Evolutionary conservation across 2,797 vertebrate genomes (phyloP).

Genomic region (Hozukius guyotensis): DNA sequence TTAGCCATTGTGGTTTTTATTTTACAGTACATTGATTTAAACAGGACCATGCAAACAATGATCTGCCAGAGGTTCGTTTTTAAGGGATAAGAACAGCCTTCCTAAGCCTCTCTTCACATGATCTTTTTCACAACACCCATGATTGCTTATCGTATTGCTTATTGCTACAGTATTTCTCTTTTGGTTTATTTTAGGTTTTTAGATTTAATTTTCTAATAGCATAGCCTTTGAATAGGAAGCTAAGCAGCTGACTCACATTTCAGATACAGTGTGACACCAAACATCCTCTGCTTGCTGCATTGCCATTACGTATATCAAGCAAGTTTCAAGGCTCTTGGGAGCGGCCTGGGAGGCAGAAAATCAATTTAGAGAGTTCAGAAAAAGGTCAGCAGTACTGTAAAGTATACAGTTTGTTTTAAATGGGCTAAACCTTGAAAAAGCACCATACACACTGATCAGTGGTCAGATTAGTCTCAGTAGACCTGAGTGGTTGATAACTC

Average conservation of each 20-base stretch:
- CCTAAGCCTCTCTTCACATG: not conserved
- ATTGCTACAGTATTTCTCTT: not conserved
- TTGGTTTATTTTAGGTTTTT: not conserved
- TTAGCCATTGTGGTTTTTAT: too few relatives aligned
- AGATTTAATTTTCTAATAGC: not conserved
- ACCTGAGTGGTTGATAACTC: not conserved
- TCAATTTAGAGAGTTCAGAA: not conserved
- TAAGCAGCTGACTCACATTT: not conserved
- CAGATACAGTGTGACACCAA: not conserved
- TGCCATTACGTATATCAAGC: not conserved
- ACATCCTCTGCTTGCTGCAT: not conserved
- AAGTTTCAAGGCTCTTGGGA: not conserved
- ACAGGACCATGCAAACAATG: too few relatives aligned
- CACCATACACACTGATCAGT: not conserved
- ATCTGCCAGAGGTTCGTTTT: too few relatives aligned
- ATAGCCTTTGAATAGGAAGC: not conserved
- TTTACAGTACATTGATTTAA: too few relatives aligned
- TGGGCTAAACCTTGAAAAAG: not conserved
- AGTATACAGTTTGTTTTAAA: not conserved
- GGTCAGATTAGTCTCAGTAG: constrained; percentile 12
- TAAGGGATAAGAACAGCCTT: not conserved
- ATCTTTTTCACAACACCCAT: not conserved
- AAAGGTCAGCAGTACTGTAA: constrained; percentile 7
- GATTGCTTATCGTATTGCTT: not conserved
- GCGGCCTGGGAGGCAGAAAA: not conserved